Base-by-base conservation (phyloP, 2,888 invertebrate species). In the Acanthoscelides obtectus region DNA sequence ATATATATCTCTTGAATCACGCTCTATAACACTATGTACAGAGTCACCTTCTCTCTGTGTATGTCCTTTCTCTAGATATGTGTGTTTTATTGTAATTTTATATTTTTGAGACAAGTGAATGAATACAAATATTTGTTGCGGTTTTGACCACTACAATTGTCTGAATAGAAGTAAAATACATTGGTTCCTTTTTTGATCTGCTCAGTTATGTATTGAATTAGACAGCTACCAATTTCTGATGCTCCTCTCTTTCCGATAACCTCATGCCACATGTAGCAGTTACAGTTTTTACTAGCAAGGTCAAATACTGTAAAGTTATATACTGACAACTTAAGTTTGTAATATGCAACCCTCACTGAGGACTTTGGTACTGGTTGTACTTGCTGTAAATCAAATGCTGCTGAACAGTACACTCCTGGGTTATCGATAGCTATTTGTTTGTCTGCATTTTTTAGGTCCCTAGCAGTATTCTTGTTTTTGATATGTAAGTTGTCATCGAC, bases 371-470 rank as follows among this genome's bases (percentile, higher is more conserved):
- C 63, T 45, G 70, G 21, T 25, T 5, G 8, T 25, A 25, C 25
- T 8, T 25, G 25, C 25, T 25, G 25, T n/a, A 75, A 22, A 67
- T 75, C 75, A 71, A 75, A 75, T 6, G 68, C 70, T 6, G 73
- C 74, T 25, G 68, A 25, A 68, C 70, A 65, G 20, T 5, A 63
- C 8, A 12, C 19, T 63, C 12, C 5, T 25, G 25, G 8, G 12
- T 65, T 17, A n/a, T 65, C 65, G 3, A 12, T 20, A 5, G 66
- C 22, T 71, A 68, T 72, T 70, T 71, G 22, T 21, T 71, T 68
- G 45, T 68, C 68, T 22, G 68, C 45, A 19, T 69, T 70, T 76
- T 80, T 80, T 63, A 77, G 69, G 71, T 76, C 71, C 65, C 80
- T 69, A 45, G 76, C 72, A 65, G 8, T 5, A 25, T 25, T 25